Base-by-base conservation (phyloP, 1,140 invertebrate genomes). In the Dolichoris vasculosae region DNA sequence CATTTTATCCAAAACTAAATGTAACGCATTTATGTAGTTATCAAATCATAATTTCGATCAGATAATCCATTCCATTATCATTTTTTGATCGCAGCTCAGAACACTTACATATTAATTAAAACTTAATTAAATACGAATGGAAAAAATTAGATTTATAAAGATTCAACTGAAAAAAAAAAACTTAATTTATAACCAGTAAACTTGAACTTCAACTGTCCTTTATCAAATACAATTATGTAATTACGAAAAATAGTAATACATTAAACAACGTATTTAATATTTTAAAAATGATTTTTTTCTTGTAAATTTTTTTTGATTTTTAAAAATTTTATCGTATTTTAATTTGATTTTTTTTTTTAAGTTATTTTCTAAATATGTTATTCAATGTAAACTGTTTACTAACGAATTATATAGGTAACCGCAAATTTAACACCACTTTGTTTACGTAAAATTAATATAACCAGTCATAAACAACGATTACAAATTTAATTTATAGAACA, bases 371-470 rank as follows among this genome's bases (percentile, higher is more conserved):
- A 55, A 55, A 9, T 17, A 55, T 17, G 15, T 55, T 55, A 55
- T 40, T 71, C 71, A 11, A 63, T 55, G 73, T 48, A 79, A 23
- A 59, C n/a, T 48, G 38, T 9, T 17, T 73, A 76, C 32, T 2
- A 81, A 81, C 79, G 0, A 69, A 48, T 82, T 69, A 90, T 88
- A 89, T 87, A 89, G 38, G 63, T 26, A 89, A 89, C 86, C 71
- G 38, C 86, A 90, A 90, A 90, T 88, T 86, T 89, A 89, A 90
- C 88, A 73, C 77, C 78, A 67, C 81, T 59, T 20, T 40, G 75
- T 85, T 69, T 26, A 6, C 2, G 11, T 55, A 89, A 87, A 87
- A 75, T 85, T 83, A 87, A 88, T 77, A 82, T 84, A 83, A 88
- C 87, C 82, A 87, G 82, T 63, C n/a, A 86, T 83, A 88, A 85